Evolutionary conservation across 1,140 invertebrate genomes (phyloP), one percentile per base, ranked within the genome.

Genomic region (Psilanteris sp.): DNA sequence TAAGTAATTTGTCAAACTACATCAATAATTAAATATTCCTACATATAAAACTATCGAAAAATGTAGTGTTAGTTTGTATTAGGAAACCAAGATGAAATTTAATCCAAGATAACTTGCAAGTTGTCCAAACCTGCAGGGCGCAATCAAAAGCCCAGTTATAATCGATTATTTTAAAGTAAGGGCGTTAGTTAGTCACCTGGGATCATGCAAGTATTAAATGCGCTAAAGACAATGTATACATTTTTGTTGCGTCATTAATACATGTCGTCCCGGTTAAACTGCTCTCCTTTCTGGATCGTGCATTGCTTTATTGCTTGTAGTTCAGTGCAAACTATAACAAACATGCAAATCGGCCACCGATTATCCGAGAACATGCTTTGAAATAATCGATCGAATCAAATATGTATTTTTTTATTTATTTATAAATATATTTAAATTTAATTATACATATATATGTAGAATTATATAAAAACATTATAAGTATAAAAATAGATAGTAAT

Each of bases 291-390:
- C 78, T 75, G 71, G 61, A 54, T 77, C 80, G 80, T 61, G 80
- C 70, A 66, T 80, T 81, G 81, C 26, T 80, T 79, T 75, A 64
- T 81, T 74, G 81, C 59, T 68, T 74, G 50, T 79, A 50, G 57
- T 81, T 85, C 72, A 81, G 76, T 71, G 78, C 57, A 79, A 79
- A 85, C 85, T 87, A 88, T 78, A 87, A 87, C 84, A 87, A 82
- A 86, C 85, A 82, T 87, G 85, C 85, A 82, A 83, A 81, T n/a
- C n/a, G 73, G 64, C 78, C 78, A 82, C 79, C 80, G 79, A 55
- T 87, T 84, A 82, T 79, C 80, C 48, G 24, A 22, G 7, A 66
- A 73, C 81, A 80, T 82, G 79, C 81, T 61, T 41, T 20, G 27
- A 66, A 54, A 26, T 8, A 26, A 26, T 8, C 8, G 3, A 5